Evolutionary conservation across 1,140 invertebrate species (phyloP).

Genomic region (Drosophila quadrilineata): DNA sequence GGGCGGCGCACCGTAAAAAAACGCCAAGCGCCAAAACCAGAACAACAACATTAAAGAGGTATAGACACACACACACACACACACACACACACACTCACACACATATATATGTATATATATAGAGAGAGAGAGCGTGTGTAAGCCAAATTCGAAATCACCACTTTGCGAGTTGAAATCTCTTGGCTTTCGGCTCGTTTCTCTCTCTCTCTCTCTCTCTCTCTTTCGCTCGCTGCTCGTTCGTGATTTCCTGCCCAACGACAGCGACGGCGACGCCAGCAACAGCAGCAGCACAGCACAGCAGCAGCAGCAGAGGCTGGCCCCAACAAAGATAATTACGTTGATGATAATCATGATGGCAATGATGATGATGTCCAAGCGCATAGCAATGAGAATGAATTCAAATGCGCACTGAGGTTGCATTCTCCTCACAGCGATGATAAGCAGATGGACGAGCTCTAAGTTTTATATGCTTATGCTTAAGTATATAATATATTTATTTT

Average conservation of each 20-base stretch:
- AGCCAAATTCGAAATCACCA: conserved; percentile 72
- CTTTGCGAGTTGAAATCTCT: conserved; percentile 73
- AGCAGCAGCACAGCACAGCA: too few species aligned
- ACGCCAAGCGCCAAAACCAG: conserved; percentile 76
- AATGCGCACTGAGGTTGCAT: conserved; percentile 34
- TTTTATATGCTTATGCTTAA: too few species aligned
- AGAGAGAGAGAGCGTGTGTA: conserved; percentile 28
- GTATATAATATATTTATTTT: too few species aligned
- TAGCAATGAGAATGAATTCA: conserved; percentile 45
- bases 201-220: conserved; percentile 1
- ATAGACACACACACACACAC: conserved; percentile 32
- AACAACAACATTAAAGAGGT: conserved; percentile 69
- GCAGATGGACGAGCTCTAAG: too few species aligned
- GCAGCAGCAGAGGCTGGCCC: neutral
- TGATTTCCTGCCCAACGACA: conserved; percentile 37
- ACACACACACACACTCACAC: conserved; percentile 4
- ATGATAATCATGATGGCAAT: too few species aligned
- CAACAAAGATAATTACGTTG: too few species aligned
- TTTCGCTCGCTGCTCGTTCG: conserved; percentile 28
- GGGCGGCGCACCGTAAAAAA: conserved; percentile 78
- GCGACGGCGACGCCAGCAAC: neutral
- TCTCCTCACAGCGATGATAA: conserved; percentile 12
- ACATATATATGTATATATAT: neutral
- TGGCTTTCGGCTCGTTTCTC: conserved; percentile 45
- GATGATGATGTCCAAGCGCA: conserved; percentile 11